Evolutionary conservation across 2,888 invertebrate species (phyloP).

Genomic region (Acleris sparsana): DNA sequence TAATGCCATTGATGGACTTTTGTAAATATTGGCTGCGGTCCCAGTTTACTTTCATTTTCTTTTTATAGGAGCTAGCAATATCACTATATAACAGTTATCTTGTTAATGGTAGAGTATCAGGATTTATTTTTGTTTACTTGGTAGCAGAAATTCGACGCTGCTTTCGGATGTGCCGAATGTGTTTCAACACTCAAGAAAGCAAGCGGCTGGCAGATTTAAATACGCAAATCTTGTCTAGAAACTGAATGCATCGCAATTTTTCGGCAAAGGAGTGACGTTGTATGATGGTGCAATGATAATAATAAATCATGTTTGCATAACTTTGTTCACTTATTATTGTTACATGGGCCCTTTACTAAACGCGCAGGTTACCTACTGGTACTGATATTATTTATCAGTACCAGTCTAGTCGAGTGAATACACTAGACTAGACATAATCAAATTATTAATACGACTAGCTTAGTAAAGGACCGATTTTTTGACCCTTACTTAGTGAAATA

Average conservation of each 20-base stretch:
- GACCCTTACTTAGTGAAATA: not conserved
- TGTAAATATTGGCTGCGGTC: not conserved
- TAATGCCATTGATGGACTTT: not conserved
- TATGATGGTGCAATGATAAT: not conserved
- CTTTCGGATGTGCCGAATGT: not conserved
- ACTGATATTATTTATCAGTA: not conserved
- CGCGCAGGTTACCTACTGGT: not conserved
- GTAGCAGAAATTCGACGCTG: too few relatives aligned
- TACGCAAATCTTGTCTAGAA: not conserved
- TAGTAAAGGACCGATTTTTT: conserved; percentile 20
- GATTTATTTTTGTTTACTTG: too few relatives aligned
- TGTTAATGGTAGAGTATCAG: too few relatives aligned
- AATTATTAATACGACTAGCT: conserved; percentile 1
- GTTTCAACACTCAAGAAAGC: not conserved
- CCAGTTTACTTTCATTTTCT: conserved; percentile 6
- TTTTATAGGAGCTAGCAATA: not conserved
- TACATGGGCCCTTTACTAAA: conserved; percentile 21
- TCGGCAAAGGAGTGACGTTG: not conserved
- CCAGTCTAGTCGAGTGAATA: too few relatives aligned
- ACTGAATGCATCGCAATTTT: not conserved
- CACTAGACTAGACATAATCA: not conserved
- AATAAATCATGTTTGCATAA: conserved; percentile 6
- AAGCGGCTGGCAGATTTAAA: not conserved
- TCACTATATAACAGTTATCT: too few relatives aligned
- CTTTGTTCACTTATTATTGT: conserved; percentile 9